Evolutionary conservation across 1,140 invertebrate species (phyloP).

Genomic region (Paramacrobiotus metropolitanus): DNA sequence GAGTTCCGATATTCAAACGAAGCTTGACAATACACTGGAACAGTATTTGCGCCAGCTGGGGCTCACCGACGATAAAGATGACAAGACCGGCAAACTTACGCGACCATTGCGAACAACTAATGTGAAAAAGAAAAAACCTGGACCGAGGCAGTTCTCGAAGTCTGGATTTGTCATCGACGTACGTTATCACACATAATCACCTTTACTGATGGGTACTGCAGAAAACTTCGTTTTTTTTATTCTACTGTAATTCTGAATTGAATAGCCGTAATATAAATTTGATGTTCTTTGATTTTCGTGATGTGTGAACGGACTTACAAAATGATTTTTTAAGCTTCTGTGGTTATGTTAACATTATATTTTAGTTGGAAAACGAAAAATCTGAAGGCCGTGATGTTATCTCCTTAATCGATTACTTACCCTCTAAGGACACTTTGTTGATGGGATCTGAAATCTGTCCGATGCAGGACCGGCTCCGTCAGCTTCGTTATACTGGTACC

Average conservation of each 20-base stretch:
- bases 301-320: too few relatives aligned
- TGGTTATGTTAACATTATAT: too few relatives aligned
- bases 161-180: neutral
- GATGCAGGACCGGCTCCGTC: neutral
- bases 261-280: too few relatives aligned
- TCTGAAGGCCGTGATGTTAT: neutral
- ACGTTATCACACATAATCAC: neutral
- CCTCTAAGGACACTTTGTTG: neutral
- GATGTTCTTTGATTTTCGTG: too few relatives aligned
- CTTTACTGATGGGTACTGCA: neutral
- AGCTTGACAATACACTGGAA: neutral
- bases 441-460: neutral
- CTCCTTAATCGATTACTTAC: neutral
- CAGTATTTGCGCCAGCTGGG: neutral
- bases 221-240: neutral
- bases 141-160: neutral
- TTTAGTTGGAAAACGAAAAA: neutral
- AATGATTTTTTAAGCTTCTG: too few relatives aligned
- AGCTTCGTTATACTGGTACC: neutral
- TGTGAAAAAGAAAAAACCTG: neutral
- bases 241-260: neutral
- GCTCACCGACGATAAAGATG: neutral
- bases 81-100: neutral
- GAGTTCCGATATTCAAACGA: neutral
- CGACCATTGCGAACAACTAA: neutral